Percentiles rank a stretch among this genome's conserved stretches.
Evolutionary conservation across 2,888 invertebrate species (phyloP).

Genomic region (Chaitophorus viminalis): DNA sequence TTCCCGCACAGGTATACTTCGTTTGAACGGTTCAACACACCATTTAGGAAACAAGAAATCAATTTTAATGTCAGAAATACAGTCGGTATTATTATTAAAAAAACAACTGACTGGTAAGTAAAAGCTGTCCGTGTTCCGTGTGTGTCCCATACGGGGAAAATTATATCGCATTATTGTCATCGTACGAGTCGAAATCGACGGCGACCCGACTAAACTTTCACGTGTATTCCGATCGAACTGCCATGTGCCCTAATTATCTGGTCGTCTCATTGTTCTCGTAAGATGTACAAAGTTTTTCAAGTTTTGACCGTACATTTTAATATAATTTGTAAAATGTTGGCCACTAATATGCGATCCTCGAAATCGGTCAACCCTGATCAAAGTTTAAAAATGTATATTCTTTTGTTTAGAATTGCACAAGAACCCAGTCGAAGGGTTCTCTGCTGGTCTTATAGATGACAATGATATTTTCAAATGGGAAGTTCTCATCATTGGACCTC

Average conservation of each 20-base stretch:
- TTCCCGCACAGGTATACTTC: background rate
- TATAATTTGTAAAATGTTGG: background rate
- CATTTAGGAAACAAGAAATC: constrained; percentile 17
- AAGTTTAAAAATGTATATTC: constrained; percentile 29
- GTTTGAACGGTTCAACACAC: background rate
- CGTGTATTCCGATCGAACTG: background rate
- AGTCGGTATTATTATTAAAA: constrained; percentile 93
- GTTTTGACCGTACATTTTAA: background rate
- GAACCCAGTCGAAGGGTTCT: constrained; percentile 99
- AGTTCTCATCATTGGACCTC: constrained; percentile 99
- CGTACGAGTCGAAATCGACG: background rate
- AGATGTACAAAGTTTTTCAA: background rate
- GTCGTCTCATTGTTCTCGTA: no score
- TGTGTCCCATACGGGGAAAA: no score
- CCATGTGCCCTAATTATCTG: background rate
- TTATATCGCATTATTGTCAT: background rate
- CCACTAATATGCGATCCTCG: no score
- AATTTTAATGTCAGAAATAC: constrained; percentile 89
- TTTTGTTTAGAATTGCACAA: constrained; percentile 91
- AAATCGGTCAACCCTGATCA: constrained; percentile 3
- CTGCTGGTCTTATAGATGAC: constrained; percentile 99
- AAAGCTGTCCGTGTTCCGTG: background rate
- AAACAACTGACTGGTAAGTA: constrained; percentile 92
- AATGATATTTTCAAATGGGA: constrained; percentile 99
- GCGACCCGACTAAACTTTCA: background rate